These are phyloP conservation scores for Ia io DNA, from an alignment of 2,113 vertebrate species.

Conservation along the genomic window DNA sequence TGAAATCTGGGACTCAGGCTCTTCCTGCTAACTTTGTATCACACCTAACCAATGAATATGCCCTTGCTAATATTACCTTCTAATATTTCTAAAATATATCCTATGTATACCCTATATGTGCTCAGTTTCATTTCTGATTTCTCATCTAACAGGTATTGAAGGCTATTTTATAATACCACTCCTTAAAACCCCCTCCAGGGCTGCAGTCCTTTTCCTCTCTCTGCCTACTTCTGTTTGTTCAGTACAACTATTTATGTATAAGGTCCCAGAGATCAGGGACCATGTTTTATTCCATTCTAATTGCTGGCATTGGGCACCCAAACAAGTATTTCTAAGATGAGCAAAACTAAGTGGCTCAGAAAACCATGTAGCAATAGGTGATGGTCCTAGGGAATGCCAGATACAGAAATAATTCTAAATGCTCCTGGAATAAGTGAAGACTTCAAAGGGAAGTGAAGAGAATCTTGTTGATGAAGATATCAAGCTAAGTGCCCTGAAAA, in stretches of 20 bases:
- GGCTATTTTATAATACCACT: neutral
- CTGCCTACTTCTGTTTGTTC: neutral
- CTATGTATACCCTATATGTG: neutral
- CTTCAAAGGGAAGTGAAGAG: neutral
- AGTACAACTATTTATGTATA: neutral
- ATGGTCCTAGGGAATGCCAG: neutral
- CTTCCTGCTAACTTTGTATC: neutral
- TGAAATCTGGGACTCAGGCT: neutral
- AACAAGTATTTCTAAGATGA: conserved; percentile 29
- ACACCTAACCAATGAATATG: neutral
- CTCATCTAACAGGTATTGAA: neutral
- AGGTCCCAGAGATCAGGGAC: neutral
- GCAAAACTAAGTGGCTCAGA: conserved; percentile 19
- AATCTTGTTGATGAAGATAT: neutral
- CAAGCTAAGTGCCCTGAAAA: neutral
- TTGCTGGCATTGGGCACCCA: neutral
- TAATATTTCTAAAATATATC: neutral
- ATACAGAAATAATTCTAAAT: conserved; percentile 21
- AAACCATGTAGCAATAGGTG: neutral
- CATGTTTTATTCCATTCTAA: conserved; percentile 1
- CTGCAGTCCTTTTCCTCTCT: neutral
- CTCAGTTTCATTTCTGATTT: neutral
- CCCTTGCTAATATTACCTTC: neutral
- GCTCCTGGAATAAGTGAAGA: conserved; percentile 15
- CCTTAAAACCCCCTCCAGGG: neutral